Evolutionary conservation across 2,113 vertebrate species (phyloP).

Genomic region (Crotalus helleri): DNA sequence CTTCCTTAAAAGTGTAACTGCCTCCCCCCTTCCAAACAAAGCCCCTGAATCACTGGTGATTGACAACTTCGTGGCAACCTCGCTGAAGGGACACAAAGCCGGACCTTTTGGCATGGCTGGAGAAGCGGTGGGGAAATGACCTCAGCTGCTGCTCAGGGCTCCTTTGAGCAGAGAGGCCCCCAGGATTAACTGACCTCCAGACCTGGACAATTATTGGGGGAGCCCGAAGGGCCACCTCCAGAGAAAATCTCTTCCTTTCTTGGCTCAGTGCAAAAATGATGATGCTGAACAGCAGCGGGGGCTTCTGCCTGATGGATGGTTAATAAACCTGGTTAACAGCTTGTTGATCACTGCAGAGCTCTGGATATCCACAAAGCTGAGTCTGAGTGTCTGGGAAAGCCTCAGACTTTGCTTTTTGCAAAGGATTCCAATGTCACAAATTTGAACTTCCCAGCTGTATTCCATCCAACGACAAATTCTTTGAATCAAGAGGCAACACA

Average conservation of each 20-base stretch:
- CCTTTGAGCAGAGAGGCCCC: background rate
- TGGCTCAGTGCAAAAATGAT: background rate
- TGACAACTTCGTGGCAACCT: background rate
- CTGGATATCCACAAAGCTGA: background rate
- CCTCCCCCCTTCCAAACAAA: background rate
- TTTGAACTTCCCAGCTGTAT: background rate
- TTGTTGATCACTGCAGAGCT: background rate
- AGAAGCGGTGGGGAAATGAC: background rate
- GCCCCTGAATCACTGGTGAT: background rate
- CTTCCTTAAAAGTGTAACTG: background rate
- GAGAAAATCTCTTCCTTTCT: no score
- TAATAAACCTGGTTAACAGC: background rate
- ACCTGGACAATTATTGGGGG: background rate
- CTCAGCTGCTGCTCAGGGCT: background rate
- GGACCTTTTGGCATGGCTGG: background rate
- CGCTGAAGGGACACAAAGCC: background rate
- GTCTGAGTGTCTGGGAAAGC: background rate
- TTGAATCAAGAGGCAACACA: background rate
- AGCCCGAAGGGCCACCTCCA: background rate
- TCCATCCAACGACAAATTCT: background rate
- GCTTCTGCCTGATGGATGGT: background rate
- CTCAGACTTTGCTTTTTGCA: background rate
- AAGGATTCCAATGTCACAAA: background rate
- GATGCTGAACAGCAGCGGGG: background rate
- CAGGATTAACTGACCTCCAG: background rate